phyloP scores from a whole-genome alignment of 2,113 vertebrate species.

The Nothobranchius furzeri region DNA sequence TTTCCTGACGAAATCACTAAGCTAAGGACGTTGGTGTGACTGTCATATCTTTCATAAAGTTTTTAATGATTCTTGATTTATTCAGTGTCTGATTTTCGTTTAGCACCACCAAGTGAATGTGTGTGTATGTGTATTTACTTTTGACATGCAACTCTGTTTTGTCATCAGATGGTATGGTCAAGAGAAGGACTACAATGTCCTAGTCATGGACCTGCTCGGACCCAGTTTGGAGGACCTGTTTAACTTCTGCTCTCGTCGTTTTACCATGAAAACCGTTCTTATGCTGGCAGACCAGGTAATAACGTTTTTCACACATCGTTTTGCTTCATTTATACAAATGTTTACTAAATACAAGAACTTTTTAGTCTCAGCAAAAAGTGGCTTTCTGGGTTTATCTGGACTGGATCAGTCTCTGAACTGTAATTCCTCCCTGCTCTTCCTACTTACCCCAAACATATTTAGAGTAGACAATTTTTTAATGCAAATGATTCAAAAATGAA shows the following conservation, averaged over 20 bases:
- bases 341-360: not conserved
- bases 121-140: no score
- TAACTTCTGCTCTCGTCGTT: slow-evolving; percentile 99
- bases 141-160: not conserved
- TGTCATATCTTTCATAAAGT: no score
- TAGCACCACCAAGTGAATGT: no score
- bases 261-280: slow-evolving; percentile 99
- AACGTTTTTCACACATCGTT: not conserved
- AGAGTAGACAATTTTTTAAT: no score
- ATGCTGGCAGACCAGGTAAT: slow-evolving; percentile 99
- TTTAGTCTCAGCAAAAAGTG: not conserved
- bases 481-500: no score
- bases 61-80: no score
- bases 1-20: no score
- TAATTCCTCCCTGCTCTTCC: not conserved
- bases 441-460: not conserved
- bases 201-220: slow-evolving; percentile 99
- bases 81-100: no score
- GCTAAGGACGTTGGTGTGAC: no score
- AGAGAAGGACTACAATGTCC: slow-evolving; percentile 98
- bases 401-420: not conserved
- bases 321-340: not conserved
- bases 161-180: slow-evolving; percentile 96
- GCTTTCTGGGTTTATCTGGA: not conserved
- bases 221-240: slow-evolving; percentile 98